phyloP scores from a whole-genome alignment of 2,113 vertebrate species.

The Scatophagus argus region DNA sequence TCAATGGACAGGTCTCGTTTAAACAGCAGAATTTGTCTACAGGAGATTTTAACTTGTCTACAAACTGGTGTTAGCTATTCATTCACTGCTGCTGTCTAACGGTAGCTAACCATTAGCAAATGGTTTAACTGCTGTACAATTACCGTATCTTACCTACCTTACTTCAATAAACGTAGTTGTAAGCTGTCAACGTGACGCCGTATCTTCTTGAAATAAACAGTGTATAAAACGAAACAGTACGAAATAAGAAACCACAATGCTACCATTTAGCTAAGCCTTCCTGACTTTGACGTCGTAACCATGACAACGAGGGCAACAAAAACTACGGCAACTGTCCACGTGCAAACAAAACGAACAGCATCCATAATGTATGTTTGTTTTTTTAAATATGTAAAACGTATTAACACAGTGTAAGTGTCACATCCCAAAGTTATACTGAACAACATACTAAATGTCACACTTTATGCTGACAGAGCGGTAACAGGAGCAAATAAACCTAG shows the following conservation, averaged over 20 bases:
- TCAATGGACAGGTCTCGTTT: background rate
- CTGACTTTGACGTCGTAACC: slow-evolving; percentile 36
- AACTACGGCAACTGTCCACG: slow-evolving; percentile 49
- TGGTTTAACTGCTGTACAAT: background rate
- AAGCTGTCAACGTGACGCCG: background rate
- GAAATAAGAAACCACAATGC: background rate
- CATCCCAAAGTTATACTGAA: no score
- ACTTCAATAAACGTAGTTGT: background rate
- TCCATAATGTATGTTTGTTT: fast-evolving
- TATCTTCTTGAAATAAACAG: background rate
- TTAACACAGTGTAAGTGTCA: background rate
- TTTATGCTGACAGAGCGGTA: background rate
- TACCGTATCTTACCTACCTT: background rate
- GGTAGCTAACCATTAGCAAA: background rate
- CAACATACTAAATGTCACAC: background rate
- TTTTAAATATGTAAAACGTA: background rate
- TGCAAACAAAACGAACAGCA: slow-evolving; percentile 34
- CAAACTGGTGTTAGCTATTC: background rate
- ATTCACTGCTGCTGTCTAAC: background rate
- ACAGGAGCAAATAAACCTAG: background rate
- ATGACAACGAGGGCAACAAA: slow-evolving; percentile 54
- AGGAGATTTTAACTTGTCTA: background rate
- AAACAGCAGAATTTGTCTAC: background rate
- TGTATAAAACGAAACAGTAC: background rate
- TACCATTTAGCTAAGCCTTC: background rate